These are phyloP conservation scores for Euzophera pinguis DNA, from an alignment of 2,888 invertebrate genomes.

Conservation along the genomic window DNA sequence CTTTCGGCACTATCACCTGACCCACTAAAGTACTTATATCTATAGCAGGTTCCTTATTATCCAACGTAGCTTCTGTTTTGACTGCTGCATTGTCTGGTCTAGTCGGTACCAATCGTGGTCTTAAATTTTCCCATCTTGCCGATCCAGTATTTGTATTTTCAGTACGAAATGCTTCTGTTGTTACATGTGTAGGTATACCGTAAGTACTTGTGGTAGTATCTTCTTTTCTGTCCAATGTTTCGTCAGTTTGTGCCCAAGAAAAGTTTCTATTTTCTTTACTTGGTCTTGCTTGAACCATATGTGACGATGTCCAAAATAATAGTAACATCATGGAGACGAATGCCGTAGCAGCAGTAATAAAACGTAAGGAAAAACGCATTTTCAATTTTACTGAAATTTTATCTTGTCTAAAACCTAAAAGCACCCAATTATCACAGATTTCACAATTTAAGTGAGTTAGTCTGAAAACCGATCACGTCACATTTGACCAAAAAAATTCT, in stretches of 20 bases:
- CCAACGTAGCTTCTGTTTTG: background rate
- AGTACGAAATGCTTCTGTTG: no score
- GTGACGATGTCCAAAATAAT: conserved; percentile 27
- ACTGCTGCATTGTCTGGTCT: background rate
- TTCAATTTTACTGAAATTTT: background rate
- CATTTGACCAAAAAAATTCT: background rate
- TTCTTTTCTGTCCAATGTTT: background rate
- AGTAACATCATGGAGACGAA: conserved; percentile 37
- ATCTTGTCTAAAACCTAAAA: background rate
- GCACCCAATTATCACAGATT: background rate
- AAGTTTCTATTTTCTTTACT: background rate
- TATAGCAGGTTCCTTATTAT: no score
- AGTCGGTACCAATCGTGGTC: background rate
- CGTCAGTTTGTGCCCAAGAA: background rate
- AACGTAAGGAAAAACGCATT: conserved; percentile 47
- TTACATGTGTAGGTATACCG: background rate
- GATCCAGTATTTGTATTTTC: background rate
- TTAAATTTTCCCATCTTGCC: background rate
- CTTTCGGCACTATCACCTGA: background rate
- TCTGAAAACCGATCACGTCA: background rate
- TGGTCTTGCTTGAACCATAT: background rate
- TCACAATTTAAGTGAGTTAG: background rate
- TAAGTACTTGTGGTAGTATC: background rate
- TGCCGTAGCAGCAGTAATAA: conserved; percentile 30
- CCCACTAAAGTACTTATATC: background rate